These are phyloP conservation scores for Polyommatus iphigenia DNA, from an alignment of 2,888 invertebrate genomes.

Conservation along the genomic window DNA sequence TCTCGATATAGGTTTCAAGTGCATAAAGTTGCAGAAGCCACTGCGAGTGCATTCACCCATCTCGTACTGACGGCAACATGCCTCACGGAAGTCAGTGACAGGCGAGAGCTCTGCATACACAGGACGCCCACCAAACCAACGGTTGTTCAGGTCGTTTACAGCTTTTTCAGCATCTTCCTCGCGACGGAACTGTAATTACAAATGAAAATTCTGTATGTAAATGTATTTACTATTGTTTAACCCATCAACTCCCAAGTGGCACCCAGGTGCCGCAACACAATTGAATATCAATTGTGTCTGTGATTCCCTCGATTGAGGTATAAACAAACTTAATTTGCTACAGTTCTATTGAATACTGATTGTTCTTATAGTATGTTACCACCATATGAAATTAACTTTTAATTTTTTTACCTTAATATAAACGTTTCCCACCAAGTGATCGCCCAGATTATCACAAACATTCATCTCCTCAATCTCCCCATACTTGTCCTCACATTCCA, in stretches of 20 bases:
- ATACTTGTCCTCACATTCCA: constrained; percentile 99
- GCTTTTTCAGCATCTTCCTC: constrained; percentile 99
- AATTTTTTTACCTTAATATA: constrained; percentile 91
- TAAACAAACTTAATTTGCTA: not conserved
- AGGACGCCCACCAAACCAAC: constrained; percentile 99
- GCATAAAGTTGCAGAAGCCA: constrained; percentile 99
- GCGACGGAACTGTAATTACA: constrained; percentile 87
- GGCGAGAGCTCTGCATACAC: constrained; percentile 99
- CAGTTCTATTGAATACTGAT: not conserved
- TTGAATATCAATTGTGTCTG: too few relatives aligned
- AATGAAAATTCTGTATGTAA: too few relatives aligned
- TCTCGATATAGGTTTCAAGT: constrained; percentile 98
- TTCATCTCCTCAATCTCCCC: constrained; percentile 99
- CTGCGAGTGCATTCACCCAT: constrained; percentile 99
- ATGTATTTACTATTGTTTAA: not conserved
- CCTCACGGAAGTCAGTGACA: constrained; percentile 99
- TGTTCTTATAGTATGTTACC: not conserved
- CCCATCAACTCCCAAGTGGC: too few relatives aligned
- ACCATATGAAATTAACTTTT: not conserved
- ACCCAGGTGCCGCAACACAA: too few relatives aligned
- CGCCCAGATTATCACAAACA: constrained; percentile 99
- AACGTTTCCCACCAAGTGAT: constrained; percentile 99
- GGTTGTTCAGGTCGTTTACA: constrained; percentile 97
- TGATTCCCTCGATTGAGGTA: too few relatives aligned
- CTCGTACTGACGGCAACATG: constrained; percentile 99